phyloP scores from a whole-genome alignment of 2,797 vertebrate genomes.

The Oreonectes daqikongensis region DNA sequence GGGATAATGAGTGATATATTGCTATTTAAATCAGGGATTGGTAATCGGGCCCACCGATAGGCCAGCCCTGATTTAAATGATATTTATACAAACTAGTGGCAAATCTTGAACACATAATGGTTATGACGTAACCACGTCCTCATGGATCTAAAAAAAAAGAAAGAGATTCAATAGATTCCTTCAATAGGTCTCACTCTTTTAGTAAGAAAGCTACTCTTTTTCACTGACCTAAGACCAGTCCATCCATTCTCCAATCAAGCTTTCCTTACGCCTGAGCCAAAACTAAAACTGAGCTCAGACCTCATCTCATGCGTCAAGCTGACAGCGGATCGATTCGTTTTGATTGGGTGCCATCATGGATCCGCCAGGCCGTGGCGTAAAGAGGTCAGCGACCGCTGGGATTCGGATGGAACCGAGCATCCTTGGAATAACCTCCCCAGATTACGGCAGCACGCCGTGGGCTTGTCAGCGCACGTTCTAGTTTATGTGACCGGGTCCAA shows the following conservation, averaged over 20 bases:
- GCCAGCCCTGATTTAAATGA: no score
- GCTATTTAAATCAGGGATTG: no score
- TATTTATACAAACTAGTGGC: no score
- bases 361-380: slow-evolving; percentile 48
- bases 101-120: no score
- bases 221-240: slow-evolving; percentile 37
- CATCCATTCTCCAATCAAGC: slow-evolving; percentile 43
- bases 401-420: slow-evolving; percentile 39
- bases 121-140: background rate
- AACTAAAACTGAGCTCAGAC: slow-evolving; percentile 28
- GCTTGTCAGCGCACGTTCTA: slow-evolving; percentile 35
- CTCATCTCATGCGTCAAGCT: slow-evolving; percentile 38
- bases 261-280: slow-evolving; percentile 30
- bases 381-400: slow-evolving; percentile 42
- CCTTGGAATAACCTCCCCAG: slow-evolving; percentile 49
- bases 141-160: background rate
- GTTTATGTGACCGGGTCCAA: slow-evolving; percentile 35
- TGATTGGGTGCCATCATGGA: slow-evolving; percentile 49
- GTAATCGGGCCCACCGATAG: no score
- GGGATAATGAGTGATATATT: background rate
- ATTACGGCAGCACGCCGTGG: slow-evolving; percentile 20
- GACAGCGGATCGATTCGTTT: slow-evolving; percentile 55
- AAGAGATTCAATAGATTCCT: background rate
- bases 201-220: background rate
- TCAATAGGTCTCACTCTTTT: background rate